phyloP scores from a whole-genome alignment of 1,140 invertebrate genomes.

The Aphaenogaster floridana region DNA sequence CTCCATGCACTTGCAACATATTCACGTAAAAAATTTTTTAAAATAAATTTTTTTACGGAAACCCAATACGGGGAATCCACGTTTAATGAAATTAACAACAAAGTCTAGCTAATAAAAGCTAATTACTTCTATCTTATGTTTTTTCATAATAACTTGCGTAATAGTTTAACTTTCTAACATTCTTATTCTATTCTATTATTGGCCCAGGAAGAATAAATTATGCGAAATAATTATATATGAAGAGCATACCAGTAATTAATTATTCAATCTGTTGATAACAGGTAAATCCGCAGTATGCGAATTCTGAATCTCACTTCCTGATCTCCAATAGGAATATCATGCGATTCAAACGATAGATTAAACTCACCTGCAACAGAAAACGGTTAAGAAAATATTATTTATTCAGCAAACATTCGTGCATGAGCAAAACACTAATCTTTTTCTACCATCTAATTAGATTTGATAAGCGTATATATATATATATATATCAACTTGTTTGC shows the following conservation, averaged over 20 bases:
- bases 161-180: background rate
- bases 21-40: background rate
- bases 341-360: background rate
- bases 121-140: background rate
- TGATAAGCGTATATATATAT: background rate
- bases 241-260: conserved; percentile 7
- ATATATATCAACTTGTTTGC: too few species aligned
- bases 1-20: background rate
- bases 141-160: background rate
- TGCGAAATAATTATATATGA: background rate
- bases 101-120: background rate
- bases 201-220: background rate
- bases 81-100: background rate
- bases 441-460: background rate
- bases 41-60: too few species aligned
- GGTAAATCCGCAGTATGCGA: background rate
- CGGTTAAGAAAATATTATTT: conserved; percentile 19
- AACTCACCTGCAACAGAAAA: conserved; percentile 62
- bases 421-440: background rate
- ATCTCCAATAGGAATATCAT: background rate
- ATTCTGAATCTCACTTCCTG: conserved; percentile 13
- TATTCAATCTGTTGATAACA: background rate
- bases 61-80: background rate
- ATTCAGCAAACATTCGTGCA: background rate
- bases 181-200: conserved; percentile 10